These are phyloP conservation scores for Penaeus chinensis DNA, from an alignment of 1,140 invertebrate genomes.

Conservation along the genomic window DNA sequence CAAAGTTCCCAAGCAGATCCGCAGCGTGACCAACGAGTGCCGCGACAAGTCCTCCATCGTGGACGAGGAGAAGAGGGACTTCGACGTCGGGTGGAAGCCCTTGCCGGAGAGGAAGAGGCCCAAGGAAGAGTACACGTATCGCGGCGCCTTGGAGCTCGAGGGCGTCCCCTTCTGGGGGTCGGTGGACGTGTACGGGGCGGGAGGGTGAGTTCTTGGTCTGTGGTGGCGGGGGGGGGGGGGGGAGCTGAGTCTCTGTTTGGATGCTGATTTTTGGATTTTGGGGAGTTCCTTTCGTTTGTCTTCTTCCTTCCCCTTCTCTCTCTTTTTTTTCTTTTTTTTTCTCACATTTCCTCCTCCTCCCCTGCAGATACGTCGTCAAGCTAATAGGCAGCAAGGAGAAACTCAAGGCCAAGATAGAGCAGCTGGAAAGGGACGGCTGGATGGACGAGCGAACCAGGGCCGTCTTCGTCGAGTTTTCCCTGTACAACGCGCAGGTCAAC, in stretches of 20 bases:
- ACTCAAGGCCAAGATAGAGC: slow-evolving; percentile 66
- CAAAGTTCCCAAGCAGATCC: slow-evolving; percentile 22
- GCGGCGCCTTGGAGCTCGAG: slow-evolving; percentile 65
- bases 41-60: not conserved
- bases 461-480: slow-evolving; percentile 73
- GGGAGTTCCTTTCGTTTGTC: no score
- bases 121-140: slow-evolving; percentile 7
- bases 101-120: not conserved
- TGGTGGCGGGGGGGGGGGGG: not conserved
- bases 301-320: not conserved
- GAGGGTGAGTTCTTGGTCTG: slow-evolving; percentile 70
- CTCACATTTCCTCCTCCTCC: not conserved
- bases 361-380: slow-evolving; percentile 71
- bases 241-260: no score
- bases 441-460: slow-evolving; percentile 72
- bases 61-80: slow-evolving; percentile 28
- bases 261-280: no score
- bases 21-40: slow-evolving; percentile 9
- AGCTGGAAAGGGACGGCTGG: slow-evolving; percentile 70
- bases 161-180: slow-evolving; percentile 70
- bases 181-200: slow-evolving; percentile 71
- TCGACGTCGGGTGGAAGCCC: slow-evolving; percentile 29
- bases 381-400: slow-evolving; percentile 68
- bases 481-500: slow-evolving; percentile 72
- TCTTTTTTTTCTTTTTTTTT: not conserved